These are phyloP conservation scores for Silurus lanzhouensis DNA, from an alignment of 2,797 vertebrate species.

Conservation along the genomic window DNA sequence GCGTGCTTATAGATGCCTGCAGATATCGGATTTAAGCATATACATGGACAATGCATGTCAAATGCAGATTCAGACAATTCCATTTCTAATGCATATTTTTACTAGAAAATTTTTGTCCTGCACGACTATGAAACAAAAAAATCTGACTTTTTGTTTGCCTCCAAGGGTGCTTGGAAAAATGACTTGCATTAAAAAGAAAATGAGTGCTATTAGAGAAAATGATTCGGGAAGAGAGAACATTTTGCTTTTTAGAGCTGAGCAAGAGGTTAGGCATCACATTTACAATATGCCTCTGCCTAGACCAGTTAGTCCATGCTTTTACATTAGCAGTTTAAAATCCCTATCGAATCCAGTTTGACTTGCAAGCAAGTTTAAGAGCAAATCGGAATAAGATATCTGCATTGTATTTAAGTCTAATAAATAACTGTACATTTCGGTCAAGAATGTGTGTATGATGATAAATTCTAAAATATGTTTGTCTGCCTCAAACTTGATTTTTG, in stretches of 20 bases:
- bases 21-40: slow-evolving; percentile 11
- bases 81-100: slow-evolving; percentile 40
- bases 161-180: slow-evolving; percentile 55
- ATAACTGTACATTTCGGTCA: background rate
- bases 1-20: background rate
- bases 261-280: slow-evolving; percentile 18
- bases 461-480: background rate
- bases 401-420: background rate
- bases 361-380: slow-evolving; percentile 15
- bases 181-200: slow-evolving; percentile 57
- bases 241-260: slow-evolving; percentile 41
- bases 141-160: slow-evolving; percentile 46
- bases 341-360: background rate
- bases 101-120: slow-evolving; percentile 36
- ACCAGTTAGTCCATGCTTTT: slow-evolving; percentile 34
- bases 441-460: background rate
- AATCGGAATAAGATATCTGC: slow-evolving; percentile 2
- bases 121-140: slow-evolving; percentile 26
- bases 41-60: slow-evolving; percentile 44
- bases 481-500: slow-evolving; percentile 24
- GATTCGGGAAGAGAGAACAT: slow-evolving; percentile 18
- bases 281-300: slow-evolving; percentile 7
- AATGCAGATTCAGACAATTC: slow-evolving; percentile 36
- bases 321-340: background rate
- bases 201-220: slow-evolving; percentile 52